A percentile compares a stretch with the other conserved stretches of the same genome.
These are phyloP conservation scores for Aldrovandia affinis DNA, from an alignment of 2,797 vertebrate species.

Conservation along the genomic window DNA sequence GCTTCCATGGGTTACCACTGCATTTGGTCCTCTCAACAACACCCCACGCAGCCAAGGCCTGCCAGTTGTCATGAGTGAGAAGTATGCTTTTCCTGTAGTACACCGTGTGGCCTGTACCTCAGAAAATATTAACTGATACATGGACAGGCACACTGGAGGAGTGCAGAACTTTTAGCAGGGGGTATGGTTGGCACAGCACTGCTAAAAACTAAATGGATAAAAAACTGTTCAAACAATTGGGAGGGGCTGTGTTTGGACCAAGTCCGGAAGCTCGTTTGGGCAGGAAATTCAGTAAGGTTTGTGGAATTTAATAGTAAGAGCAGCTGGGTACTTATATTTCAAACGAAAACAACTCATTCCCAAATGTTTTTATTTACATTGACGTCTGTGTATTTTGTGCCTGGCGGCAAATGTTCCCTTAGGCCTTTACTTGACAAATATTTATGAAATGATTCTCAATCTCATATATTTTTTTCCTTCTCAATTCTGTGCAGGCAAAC, in stretches of 20 bases:
- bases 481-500: slow-evolving; percentile 59
- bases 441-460: slow-evolving; percentile 41
- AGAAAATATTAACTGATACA: too few species aligned
- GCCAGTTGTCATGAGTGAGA: background rate
- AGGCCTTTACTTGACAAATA: background rate
- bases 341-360: slow-evolving; percentile 26
- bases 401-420: slow-evolving; percentile 16
- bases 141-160: too few species aligned
- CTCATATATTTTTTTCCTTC: slow-evolving; percentile 70
- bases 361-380: slow-evolving; percentile 32
- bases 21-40: too few species aligned
- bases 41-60: background rate
- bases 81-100: background rate
- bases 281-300: background rate
- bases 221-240: background rate
- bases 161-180: too few species aligned
- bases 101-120: background rate
- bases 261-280: background rate
- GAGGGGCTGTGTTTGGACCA: background rate
- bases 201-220: too few species aligned
- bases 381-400: slow-evolving; percentile 2
- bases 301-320: background rate
- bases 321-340: background rate
- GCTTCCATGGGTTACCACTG: too few species aligned
- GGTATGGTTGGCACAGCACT: too few species aligned